These are phyloP conservation scores for Lycocerus yunnanus DNA, from an alignment of 2,888 invertebrate species.

Conservation along the genomic window DNA sequence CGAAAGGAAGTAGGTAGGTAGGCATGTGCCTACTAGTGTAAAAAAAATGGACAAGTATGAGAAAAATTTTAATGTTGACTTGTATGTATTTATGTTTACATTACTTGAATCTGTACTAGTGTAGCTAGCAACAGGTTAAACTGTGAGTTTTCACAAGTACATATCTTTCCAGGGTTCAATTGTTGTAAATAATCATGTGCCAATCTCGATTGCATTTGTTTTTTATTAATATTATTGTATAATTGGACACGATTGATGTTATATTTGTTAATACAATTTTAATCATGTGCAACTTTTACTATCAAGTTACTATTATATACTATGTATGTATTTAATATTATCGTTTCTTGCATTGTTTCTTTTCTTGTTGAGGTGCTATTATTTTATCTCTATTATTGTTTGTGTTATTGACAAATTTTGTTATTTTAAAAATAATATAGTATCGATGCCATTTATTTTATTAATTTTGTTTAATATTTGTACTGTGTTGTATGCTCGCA, in stretches of 20 bases:
- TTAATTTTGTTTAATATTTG: no score
- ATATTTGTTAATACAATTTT: slow-evolving; percentile 24
- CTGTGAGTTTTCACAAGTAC: slow-evolving; percentile 53
- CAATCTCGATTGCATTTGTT: slow-evolving; percentile 52
- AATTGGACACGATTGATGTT: slow-evolving; percentile 30
- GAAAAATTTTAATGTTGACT: slow-evolving; percentile 43
- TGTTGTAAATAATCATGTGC: slow-evolving; percentile 56
- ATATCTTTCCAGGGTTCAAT: slow-evolving; percentile 59
- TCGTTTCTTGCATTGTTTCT: not conserved
- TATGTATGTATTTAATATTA: not conserved
- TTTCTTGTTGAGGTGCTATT: not conserved
- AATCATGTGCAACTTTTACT: slow-evolving; percentile 10
- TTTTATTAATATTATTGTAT: slow-evolving; percentile 36
- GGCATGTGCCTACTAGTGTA: slow-evolving; percentile 22
- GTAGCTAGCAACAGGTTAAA: slow-evolving; percentile 44
- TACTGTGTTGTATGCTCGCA: no score
- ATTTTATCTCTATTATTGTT: not conserved
- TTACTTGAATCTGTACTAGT: slow-evolving; percentile 38
- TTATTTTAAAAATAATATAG: no score
- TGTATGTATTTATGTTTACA: slow-evolving; percentile 48
- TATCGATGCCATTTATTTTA: no score
- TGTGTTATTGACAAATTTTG: not conserved
- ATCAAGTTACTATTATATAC: slow-evolving; percentile 6
- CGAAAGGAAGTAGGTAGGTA: slow-evolving; percentile 25
- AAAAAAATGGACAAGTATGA: slow-evolving; percentile 28